phyloP scores from a whole-genome alignment of 2,113 vertebrate species.

The Maccullochella peelii region DNA sequence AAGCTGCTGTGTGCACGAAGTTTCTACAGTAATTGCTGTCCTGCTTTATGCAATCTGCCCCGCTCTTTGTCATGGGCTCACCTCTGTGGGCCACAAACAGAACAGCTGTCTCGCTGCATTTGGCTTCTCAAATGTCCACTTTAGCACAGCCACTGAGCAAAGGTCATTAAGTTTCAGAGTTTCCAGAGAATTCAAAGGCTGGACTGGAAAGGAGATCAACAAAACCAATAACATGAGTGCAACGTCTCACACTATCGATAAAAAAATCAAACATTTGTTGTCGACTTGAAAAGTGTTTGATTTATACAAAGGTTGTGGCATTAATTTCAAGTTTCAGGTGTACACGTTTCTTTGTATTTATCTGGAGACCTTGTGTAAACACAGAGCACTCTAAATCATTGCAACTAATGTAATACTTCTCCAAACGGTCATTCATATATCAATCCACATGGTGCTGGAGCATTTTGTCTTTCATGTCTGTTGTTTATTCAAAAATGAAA shows the following conservation, averaged over 20 bases:
- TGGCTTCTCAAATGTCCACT: not conserved
- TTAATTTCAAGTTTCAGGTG: not conserved
- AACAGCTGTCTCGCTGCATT: not conserved
- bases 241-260: not conserved
- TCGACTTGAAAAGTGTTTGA: not conserved
- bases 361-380: not conserved
- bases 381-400: not conserved
- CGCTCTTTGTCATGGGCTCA: not conserved
- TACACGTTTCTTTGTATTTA: not conserved
- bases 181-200: conserved; percentile 14
- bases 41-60: not conserved
- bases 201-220: not conserved
- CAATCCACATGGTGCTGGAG: not conserved
- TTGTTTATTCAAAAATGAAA: not conserved
- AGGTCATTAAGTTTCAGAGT: not conserved
- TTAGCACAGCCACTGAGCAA: not conserved
- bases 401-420: not conserved
- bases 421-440: not conserved
- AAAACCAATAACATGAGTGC: not conserved
- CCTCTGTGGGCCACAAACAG: not conserved
- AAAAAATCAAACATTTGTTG: not conserved
- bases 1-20: not conserved
- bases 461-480: not conserved
- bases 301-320: not conserved
- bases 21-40: not conserved